Percentiles rank a stretch among this genome's conserved stretches.
Conservation (phyloP, 2,797 vertebrate species). For the Schizothorax lantsangensis region DNA sequence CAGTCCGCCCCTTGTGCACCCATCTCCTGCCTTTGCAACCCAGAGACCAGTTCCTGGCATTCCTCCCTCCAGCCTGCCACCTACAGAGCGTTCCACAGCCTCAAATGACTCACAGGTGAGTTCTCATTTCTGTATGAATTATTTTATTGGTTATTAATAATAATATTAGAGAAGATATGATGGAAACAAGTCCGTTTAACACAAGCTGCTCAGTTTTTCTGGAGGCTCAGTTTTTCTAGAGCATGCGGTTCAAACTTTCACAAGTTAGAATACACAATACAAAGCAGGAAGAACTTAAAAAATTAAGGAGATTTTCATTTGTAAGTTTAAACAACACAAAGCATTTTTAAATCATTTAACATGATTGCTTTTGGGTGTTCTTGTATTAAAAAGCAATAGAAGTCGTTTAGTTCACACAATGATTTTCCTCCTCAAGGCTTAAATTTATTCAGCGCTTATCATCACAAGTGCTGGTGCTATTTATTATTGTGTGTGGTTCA, state of each 20-base stretch:
- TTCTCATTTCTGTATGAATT: neutral
- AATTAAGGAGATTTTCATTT: neutral
- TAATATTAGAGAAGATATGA: neutral
- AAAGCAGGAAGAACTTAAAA: neutral
- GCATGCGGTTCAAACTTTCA: neutral
- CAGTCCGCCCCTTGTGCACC: slow-evolving; percentile 95
- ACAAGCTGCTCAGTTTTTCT: neutral
- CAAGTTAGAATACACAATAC: neutral
- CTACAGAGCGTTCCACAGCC: slow-evolving; percentile 86
- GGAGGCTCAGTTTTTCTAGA: neutral
- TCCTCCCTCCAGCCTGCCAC: slow-evolving; percentile 85
- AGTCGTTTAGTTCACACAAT: slow-evolving; percentile 31
- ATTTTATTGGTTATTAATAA: neutral
- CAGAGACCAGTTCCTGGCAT: slow-evolving; percentile 93
- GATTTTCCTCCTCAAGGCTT: slow-evolving; percentile 14
- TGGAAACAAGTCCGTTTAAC: neutral
- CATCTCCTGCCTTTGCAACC: slow-evolving; percentile 90
- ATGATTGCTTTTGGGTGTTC: slow-evolving; percentile 40
- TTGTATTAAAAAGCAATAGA: slow-evolving; percentile 20
- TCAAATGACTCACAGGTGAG: slow-evolving; percentile 95
- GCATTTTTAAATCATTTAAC: slow-evolving; percentile 20
- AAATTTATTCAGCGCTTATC: slow-evolving; percentile 47
- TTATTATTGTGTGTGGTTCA: slow-evolving; percentile 43
- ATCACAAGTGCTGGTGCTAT: slow-evolving; percentile 40
- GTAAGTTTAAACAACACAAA: slow-evolving; percentile 3